Evolutionary conservation across 2,797 vertebrate species (phyloP).

Genomic region (Todus mexicanus): DNA sequence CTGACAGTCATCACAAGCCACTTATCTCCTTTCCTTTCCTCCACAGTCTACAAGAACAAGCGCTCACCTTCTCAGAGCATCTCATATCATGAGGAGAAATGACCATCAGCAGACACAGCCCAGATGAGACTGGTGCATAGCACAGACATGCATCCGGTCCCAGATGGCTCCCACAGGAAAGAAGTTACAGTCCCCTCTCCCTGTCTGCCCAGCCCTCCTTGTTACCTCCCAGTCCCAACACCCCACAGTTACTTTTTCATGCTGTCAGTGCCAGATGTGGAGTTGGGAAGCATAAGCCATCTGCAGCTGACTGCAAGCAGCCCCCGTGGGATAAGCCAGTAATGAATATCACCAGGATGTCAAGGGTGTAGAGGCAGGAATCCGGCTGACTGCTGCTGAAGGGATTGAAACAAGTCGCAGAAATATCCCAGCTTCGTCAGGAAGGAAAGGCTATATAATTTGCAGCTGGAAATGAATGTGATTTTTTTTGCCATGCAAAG

Average conservation of each 20-base stretch:
- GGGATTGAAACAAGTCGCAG: slow-evolving; percentile 36
- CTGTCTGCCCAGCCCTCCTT: neutral
- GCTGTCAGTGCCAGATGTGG: neutral
- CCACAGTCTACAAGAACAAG: neutral
- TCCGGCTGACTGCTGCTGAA: neutral
- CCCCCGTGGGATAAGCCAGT: neutral
- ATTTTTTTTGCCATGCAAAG: slow-evolving; percentile 54
- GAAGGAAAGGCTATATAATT: slow-evolving; percentile 55
- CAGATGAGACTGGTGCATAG: neutral
- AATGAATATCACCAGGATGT: neutral
- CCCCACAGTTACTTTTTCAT: neutral
- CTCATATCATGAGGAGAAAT: neutral
- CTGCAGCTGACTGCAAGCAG: slow-evolving; percentile 17
- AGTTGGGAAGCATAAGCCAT: neutral
- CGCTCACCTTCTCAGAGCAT: neutral
- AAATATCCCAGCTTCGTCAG: slow-evolving; percentile 53
- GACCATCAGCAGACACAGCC: neutral
- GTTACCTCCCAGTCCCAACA: neutral
- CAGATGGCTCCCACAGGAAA: neutral
- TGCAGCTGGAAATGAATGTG: slow-evolving; percentile 60
- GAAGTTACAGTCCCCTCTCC: neutral
- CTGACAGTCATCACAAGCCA: neutral
- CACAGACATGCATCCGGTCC: neutral
- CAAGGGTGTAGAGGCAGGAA: neutral
- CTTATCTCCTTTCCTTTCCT: neutral